Evolutionary conservation across 2,113 vertebrate genomes (phyloP), one percentile per base, ranked within the genome.

Genomic region (Corapipo altera): DNA sequence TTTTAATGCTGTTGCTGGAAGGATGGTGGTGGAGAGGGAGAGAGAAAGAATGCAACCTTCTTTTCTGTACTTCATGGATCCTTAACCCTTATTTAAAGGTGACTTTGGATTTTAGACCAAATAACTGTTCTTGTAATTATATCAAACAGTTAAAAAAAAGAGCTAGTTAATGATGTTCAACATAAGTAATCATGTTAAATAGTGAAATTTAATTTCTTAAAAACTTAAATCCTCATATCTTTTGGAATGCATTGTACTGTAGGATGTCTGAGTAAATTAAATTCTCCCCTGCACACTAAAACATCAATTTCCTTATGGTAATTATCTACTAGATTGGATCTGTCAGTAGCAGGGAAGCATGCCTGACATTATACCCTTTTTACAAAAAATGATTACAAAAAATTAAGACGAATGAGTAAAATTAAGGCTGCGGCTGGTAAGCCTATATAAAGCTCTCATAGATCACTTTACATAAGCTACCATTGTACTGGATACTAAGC

Each of bases 221-320:
- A 99, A 98, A 98, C 98, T 99, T 98, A 99, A 99, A 99, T 98
- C 99, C 98, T 98, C 98, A 96, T 99, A 99, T 99, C 98, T 99
- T 99, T 98, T 98, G 99, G 99, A 99, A 99, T 98, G 98, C 98
- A 99, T 99, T 99, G 99, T 99, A 98, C 98, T 98, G 98, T 95
- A 98, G 98, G 98, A 99, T 99, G 99, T 99, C 99, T 98, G 98
- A 98, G 99, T 99, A 99, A 99, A 99, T 99, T 99, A 99, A 99
- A 99, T 99, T 99, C 98, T 98, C 98, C 98, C 98, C 98, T 98
- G 98, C 99, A 99, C 98, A 99, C 99, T 99, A 99, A 99, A 99
- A 99, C 99, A 99, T 99, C 99, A 99, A 99, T 99, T 99, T 99
- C 99, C 99, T 99, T 99, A 99, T 99, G 99, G 99, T 99, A 99